Conservation (phyloP, 2,888 invertebrate species). For the Scrobipalpa atriplicella region DNA sequence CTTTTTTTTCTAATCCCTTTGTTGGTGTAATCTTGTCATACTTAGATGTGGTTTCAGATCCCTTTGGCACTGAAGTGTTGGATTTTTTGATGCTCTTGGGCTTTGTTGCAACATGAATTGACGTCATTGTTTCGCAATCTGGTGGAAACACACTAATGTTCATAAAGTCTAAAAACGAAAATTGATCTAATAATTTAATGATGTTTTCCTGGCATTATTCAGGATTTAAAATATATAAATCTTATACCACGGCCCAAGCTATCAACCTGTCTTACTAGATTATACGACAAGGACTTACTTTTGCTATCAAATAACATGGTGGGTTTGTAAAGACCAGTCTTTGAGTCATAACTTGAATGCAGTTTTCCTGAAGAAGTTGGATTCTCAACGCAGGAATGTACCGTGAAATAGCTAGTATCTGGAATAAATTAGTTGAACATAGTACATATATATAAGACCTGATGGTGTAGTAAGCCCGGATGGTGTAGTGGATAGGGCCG, state of each 20-base stretch:
- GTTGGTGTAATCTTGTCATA: too few relatives aligned
- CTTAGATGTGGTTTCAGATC: not conserved
- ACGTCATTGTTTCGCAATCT: not conserved
- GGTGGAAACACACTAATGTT: not conserved
- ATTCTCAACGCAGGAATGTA: not conserved
- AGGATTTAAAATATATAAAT: too few relatives aligned
- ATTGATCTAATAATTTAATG: too few relatives aligned
- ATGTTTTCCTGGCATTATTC: too few relatives aligned
- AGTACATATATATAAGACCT: too few relatives aligned
- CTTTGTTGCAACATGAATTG: not conserved
- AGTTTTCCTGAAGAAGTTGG: not conserved
- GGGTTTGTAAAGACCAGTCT: constrained; percentile 3
- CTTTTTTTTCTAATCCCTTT: too few relatives aligned
- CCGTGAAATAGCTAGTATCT: constrained; percentile 5
- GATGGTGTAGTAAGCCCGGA: too few relatives aligned
- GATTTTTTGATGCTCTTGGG: not conserved
- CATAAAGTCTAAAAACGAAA: not conserved
- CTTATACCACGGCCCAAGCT: too few relatives aligned
- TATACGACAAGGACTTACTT: not conserved
- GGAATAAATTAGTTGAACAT: not conserved
- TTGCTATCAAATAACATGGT: not conserved
- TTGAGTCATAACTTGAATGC: not conserved
- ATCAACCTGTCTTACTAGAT: not conserved
- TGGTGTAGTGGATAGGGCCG: too few relatives aligned
- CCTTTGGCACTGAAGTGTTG: not conserved